Evolutionary conservation across 2,797 vertebrate genomes (phyloP).

Genomic region (Pseudotriccus pelzelni): DNA sequence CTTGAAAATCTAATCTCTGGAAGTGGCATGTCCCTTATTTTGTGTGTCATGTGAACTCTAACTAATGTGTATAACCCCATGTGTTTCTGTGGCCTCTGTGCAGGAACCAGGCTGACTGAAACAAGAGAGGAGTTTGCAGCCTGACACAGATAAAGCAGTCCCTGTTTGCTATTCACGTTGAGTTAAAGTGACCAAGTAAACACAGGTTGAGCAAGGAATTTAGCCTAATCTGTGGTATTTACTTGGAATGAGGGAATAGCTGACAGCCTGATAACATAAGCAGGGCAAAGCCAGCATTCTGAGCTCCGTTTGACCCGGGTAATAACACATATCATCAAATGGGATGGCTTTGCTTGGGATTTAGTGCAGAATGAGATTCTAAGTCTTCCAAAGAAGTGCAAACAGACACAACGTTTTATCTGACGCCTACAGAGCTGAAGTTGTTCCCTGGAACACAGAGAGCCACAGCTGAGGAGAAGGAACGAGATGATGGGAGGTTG

Average conservation of each 20-base stretch:
- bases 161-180: neutral
- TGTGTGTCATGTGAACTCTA: neutral
- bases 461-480: neutral
- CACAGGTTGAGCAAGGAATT: neutral
- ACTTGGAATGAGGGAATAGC: neutral
- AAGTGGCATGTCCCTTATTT: neutral
- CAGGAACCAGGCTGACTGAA: neutral
- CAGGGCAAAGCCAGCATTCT: neutral
- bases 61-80: neutral
- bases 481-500: neutral
- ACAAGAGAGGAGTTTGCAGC: neutral
- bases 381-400: slow-evolving; percentile 1
- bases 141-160: neutral
- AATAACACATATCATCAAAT: neutral
- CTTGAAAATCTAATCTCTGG: neutral
- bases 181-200: neutral
- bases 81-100: neutral
- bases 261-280: neutral
- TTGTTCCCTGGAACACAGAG: neutral
- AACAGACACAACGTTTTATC: neutral
- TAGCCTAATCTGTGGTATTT: slow-evolving; percentile 13
- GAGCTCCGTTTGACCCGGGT: neutral
- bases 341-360: neutral
- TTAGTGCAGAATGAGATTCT: neutral
- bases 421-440: neutral